phyloP scores from a whole-genome alignment of 1,140 invertebrate species.

The Drosophila virilis region DNA sequence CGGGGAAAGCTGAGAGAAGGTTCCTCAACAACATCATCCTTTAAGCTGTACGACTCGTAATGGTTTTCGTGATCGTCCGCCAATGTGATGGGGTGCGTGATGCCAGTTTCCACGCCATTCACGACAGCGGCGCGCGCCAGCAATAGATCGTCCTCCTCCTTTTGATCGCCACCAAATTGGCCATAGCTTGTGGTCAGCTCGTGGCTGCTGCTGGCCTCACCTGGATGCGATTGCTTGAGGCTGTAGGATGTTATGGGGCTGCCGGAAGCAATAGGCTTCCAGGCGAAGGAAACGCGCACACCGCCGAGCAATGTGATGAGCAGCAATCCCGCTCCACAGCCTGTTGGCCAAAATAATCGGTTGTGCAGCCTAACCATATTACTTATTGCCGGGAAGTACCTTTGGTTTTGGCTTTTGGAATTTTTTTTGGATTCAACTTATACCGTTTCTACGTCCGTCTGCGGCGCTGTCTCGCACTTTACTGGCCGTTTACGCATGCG shows the following conservation, averaged over 20 bases:
- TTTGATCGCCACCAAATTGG: conserved; percentile 39
- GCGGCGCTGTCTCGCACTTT: conserved; percentile 74
- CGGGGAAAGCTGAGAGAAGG: conserved; percentile 40
- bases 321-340: conserved; percentile 15
- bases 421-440: neutral
- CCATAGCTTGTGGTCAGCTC: conserved; percentile 63
- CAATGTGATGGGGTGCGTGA: conserved; percentile 42
- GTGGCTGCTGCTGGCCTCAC: conserved; percentile 64
- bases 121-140: conserved; percentile 21
- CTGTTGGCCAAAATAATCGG: conserved; percentile 3
- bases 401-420: conserved; percentile 10
- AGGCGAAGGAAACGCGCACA: conserved; percentile 30
- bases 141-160: conserved; percentile 29
- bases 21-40: conserved; percentile 48
- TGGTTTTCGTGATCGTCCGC: conserved; percentile 52
- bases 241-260: conserved; percentile 61
- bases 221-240: conserved; percentile 79
- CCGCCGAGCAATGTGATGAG: neutral
- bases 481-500: conserved; percentile 78
- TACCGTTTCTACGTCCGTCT: conserved; percentile 67
- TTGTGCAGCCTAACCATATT: conserved; percentile 5
- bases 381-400: neutral
- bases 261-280: conserved; percentile 71
- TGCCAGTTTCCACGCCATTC: conserved; percentile 16
- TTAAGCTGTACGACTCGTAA: conserved; percentile 66